These are phyloP conservation scores for Eupithecia centaureata DNA, from an alignment of 2,888 invertebrate species.

Conservation along the genomic window DNA sequence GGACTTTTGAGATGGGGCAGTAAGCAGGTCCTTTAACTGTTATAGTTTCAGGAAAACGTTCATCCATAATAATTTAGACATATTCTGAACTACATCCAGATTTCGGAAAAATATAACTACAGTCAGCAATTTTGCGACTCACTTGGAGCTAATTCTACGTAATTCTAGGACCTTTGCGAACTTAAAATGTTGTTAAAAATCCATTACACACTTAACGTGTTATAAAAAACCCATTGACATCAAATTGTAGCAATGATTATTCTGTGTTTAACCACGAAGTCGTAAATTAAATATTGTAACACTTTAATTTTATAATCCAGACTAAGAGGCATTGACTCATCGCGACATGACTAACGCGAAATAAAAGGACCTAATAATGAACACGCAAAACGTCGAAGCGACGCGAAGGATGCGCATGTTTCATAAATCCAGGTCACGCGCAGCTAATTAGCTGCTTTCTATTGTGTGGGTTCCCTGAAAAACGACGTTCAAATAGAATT, in stretches of 20 bases:
- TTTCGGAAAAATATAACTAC: too few relatives aligned
- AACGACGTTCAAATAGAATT: not conserved
- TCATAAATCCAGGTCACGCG: slow-evolving; percentile 27
- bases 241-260: not conserved
- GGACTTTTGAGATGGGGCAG: too few relatives aligned
- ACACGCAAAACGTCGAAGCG: slow-evolving; percentile 34
- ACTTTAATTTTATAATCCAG: not conserved
- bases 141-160: too few relatives aligned
- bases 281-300: not conserved
- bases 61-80: too few relatives aligned
- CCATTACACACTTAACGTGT: not conserved
- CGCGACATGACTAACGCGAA: slow-evolving; percentile 26
- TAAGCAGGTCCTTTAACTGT: too few relatives aligned
- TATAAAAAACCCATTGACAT: not conserved
- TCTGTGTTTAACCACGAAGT: not conserved
- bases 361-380: slow-evolving; percentile 23
- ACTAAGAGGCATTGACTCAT: slow-evolving; percentile 11
- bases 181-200: too few relatives aligned
- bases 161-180: too few relatives aligned
- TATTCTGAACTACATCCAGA: too few relatives aligned
- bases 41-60: too few relatives aligned
- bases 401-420: slow-evolving; percentile 33
- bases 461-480: slow-evolving; percentile 29
- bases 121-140: too few relatives aligned
- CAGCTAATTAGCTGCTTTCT: slow-evolving; percentile 27